Evolutionary conservation across 2,113 vertebrate genomes (phyloP).

Genomic region (Microcebus lehilahytsara): DNA sequence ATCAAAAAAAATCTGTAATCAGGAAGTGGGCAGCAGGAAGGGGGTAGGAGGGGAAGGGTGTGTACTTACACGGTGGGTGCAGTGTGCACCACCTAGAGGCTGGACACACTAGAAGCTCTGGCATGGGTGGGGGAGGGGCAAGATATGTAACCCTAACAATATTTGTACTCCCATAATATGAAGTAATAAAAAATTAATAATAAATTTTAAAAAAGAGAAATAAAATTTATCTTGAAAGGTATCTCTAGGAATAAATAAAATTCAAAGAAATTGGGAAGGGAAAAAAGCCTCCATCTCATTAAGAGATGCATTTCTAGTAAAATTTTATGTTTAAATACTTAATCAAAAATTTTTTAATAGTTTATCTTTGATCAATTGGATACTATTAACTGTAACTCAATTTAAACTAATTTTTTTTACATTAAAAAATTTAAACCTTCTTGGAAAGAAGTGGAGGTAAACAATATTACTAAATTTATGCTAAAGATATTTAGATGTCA

Average conservation of each 20-base stretch:
- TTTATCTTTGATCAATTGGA: not conserved
- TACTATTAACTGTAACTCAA: not conserved
- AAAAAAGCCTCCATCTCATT: not conserved
- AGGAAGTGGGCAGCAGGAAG: too few species aligned
- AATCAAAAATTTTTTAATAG: not conserved
- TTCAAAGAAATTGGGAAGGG: not conserved
- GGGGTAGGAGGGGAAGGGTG: too few species aligned
- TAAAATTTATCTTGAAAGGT: not conserved
- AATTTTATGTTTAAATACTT: slow-evolving; percentile 27
- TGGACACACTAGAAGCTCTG: too few species aligned
- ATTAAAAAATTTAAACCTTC: slow-evolving; percentile 28
- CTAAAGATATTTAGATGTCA: not conserved
- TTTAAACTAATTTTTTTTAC: not conserved
- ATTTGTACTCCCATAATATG: too few species aligned
- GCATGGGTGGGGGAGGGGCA: too few species aligned
- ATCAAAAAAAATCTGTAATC: not conserved
- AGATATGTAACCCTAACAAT: too few species aligned
- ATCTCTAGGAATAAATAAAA: slow-evolving; percentile 13
- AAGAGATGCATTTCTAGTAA: slow-evolving; percentile 19
- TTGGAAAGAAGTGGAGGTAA: not conserved
- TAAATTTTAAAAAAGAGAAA: not conserved
- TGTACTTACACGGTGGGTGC: too few species aligned
- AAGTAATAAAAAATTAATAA: too few species aligned
- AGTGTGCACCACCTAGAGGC: too few species aligned
- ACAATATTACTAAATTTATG: not conserved